Conservation (phyloP, 2,888 invertebrate genomes). For the Thysanoteuthis rhombus region DNA sequence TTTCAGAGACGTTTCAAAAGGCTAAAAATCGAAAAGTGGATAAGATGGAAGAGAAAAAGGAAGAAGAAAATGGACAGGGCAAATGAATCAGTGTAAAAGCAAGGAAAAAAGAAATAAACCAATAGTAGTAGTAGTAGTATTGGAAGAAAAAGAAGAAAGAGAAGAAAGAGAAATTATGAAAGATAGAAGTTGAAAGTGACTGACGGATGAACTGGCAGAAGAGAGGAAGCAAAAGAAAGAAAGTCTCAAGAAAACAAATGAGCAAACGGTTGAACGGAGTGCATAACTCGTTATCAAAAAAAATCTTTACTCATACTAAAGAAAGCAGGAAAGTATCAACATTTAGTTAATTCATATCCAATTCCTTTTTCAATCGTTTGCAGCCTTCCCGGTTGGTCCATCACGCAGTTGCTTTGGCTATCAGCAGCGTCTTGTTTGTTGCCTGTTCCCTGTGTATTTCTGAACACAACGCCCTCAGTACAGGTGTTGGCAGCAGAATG, state of each 20-base stretch:
- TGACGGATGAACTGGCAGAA: not conserved
- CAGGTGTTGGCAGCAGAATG: not conserved
- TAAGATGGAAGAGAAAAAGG: not conserved
- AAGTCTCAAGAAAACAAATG: not conserved
- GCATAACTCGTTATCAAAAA: not conserved
- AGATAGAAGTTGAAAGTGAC: not conserved
- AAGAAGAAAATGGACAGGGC: not conserved
- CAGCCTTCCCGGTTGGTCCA: no score
- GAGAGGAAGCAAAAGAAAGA: not conserved
- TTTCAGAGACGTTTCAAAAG: no score
- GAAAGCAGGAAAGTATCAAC: no score
- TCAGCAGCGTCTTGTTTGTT: not conserved
- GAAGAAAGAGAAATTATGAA: slow-evolving; percentile 15
- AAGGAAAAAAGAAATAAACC: not conserved
- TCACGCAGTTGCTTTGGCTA: not conserved
- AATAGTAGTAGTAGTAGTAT: not conserved
- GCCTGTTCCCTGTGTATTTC: not conserved
- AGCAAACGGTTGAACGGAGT: not conserved
- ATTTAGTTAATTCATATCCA: no score
- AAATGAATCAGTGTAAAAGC: not conserved
- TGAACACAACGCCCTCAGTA: not conserved
- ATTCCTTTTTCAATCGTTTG: not conserved
- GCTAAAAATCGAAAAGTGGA: no score
- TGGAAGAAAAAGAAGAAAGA: no score
- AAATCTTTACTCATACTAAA: not conserved